Evolutionary conservation across 2,113 vertebrate species (phyloP).

Genomic region (Lycaon pictus): DNA sequence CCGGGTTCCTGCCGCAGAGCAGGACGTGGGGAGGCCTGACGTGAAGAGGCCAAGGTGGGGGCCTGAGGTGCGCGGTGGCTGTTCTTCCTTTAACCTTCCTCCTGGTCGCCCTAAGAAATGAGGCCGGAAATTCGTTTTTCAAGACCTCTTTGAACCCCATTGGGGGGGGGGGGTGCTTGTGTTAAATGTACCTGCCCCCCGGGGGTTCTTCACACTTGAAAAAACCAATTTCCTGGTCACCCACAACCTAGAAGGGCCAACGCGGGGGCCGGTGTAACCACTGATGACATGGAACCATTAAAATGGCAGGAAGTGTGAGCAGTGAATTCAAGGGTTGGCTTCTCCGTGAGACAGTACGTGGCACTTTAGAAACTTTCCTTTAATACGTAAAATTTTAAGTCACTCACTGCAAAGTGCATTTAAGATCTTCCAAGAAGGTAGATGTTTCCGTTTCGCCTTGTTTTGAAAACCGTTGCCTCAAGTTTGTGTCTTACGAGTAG

Average conservation of each 20-base stretch:
- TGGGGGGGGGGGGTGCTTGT: background rate
- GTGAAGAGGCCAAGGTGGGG: background rate
- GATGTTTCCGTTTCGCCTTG: slow-evolving; percentile 21
- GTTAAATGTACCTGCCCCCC: background rate
- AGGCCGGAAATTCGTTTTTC: slow-evolving; percentile 23
- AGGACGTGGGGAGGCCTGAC: no score
- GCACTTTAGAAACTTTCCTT: slow-evolving; percentile 40
- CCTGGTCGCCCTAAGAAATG: slow-evolving; percentile 6
- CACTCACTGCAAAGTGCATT: slow-evolving; percentile 57
- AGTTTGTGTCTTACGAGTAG: slow-evolving; percentile 68
- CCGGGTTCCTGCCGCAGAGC: no score
- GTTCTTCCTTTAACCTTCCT: slow-evolving; percentile 39
- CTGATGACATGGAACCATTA: background rate
- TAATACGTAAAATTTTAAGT: background rate
- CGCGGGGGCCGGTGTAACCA: background rate
- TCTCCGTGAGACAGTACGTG: slow-evolving; percentile 34
- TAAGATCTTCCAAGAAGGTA: slow-evolving; percentile 61
- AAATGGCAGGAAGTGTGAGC: background rate
- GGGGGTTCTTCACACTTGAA: slow-evolving; percentile 40
- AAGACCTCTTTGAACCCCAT: slow-evolving; percentile 33
- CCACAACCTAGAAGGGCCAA: background rate
- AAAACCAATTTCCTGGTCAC: slow-evolving; percentile 47
- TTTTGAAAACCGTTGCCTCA: slow-evolving; percentile 58
- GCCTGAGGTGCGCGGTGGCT: slow-evolving; percentile 19
- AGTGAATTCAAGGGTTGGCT: slow-evolving; percentile 22